A percentile compares a stretch with the other conserved stretches of the same genome.
These are phyloP conservation scores for Pangasius larnaudii DNA, from an alignment of 2,797 vertebrate species.

Conservation along the genomic window DNA sequence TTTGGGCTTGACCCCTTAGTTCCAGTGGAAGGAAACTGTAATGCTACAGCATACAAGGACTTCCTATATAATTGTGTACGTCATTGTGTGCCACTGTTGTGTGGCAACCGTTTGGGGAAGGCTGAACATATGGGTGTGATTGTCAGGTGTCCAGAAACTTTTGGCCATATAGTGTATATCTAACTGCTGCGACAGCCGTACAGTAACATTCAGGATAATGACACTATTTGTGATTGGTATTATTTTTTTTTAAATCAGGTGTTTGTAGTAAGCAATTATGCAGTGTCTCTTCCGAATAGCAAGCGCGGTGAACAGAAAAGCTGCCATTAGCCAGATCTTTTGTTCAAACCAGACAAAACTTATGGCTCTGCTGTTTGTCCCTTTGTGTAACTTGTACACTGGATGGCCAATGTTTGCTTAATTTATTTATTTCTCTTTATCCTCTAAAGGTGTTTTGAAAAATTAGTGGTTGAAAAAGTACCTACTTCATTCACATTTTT, in stretches of 20 bases:
- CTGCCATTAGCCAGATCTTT: background rate
- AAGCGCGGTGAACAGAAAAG: background rate
- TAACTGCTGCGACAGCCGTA: background rate
- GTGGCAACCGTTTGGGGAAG: background rate
- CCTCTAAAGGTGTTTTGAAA: background rate
- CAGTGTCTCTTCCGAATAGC: background rate
- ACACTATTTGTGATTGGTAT: background rate
- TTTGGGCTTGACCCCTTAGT: background rate
- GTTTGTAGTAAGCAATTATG: background rate
- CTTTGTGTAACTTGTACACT: background rate
- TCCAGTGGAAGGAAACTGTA: background rate
- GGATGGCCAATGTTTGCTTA: background rate
- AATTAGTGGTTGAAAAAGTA: background rate
- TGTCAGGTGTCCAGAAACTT: background rate
- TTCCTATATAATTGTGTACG: background rate
- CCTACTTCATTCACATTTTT: background rate
- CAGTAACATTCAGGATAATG: background rate
- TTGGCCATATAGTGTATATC: background rate
- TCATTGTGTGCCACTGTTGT: background rate
- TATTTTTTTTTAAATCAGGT: background rate
- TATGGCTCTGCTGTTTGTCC: background rate
- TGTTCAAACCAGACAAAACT: background rate
- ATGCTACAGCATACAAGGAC: background rate
- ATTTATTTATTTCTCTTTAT: background rate
- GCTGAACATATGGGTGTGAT: background rate